These are phyloP conservation scores for Euproctis similis DNA, from an alignment of 2,888 invertebrate species.

Conservation along the genomic window DNA sequence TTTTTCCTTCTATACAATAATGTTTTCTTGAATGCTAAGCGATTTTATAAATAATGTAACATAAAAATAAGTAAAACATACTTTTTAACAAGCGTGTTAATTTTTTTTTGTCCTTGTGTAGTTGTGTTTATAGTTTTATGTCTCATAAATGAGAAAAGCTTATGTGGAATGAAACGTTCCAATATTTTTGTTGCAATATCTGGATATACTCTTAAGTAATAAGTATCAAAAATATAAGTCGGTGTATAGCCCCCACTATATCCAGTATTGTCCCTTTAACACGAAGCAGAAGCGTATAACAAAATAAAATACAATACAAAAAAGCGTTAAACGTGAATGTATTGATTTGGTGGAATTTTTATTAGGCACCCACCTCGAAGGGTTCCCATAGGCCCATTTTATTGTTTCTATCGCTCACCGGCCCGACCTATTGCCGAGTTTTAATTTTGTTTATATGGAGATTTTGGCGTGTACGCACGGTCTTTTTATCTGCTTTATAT, in stretches of 20 bases:
- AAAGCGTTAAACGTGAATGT: constrained; percentile 71
- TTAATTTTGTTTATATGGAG: constrained; percentile 28
- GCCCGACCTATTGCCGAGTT: constrained; percentile 12
- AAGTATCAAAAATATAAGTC: constrained; percentile 33
- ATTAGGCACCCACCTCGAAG: constrained; percentile 64
- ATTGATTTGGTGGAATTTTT: constrained; percentile 76
- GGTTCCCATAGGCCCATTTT: constrained; percentile 52
- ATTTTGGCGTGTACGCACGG: constrained; percentile 13
- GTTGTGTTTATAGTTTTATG: too few species aligned
- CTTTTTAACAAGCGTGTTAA: too few species aligned
- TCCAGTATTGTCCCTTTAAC: constrained; percentile 72
- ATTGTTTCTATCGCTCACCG: constrained; percentile 39
- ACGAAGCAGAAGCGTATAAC: constrained; percentile 65
- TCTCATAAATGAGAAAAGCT: too few species aligned
- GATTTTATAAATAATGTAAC: too few species aligned
- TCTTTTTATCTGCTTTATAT: constrained; percentile 2
- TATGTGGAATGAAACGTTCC: too few species aligned
- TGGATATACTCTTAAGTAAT: neutral
- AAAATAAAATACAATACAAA: constrained; percentile 73
- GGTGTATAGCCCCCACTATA: constrained; percentile 35
- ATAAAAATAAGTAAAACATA: too few species aligned
- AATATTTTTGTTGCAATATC: too few species aligned
- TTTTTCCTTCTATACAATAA: too few species aligned
- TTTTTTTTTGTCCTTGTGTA: too few species aligned
- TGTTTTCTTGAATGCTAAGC: too few species aligned